These are phyloP conservation scores for Myathropa florea DNA, from an alignment of 2,888 invertebrate species.

Conservation along the genomic window DNA sequence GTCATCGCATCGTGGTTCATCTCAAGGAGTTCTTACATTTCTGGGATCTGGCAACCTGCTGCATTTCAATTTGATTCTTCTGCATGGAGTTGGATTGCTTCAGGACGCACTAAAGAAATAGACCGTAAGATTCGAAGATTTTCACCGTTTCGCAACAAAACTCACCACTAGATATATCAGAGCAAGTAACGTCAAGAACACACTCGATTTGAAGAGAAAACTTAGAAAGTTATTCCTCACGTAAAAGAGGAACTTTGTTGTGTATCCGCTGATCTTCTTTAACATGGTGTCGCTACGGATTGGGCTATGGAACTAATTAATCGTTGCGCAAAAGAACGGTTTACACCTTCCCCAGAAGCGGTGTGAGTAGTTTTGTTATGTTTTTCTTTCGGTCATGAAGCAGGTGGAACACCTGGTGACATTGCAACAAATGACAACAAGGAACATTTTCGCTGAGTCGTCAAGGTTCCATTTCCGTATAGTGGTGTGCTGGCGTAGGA, in stretches of 20 bases:
- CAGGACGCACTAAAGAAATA: constrained; percentile 34
- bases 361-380: not conserved
- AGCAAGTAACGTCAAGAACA: constrained; percentile 43
- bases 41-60: constrained; percentile 47
- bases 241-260: constrained; percentile 46
- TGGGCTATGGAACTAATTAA: constrained; percentile 48
- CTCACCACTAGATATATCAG: constrained; percentile 58
- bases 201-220: constrained; percentile 43
- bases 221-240: constrained; percentile 53
- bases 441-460: constrained; percentile 25
- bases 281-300: constrained; percentile 47
- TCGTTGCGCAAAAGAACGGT: not conserved
- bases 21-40: constrained; percentile 30
- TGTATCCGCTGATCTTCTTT: constrained; percentile 45
- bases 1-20: not conserved
- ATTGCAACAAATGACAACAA: not conserved
- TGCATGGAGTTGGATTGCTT: constrained; percentile 16
- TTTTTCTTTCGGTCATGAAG: constrained; percentile 5
- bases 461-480: constrained; percentile 14
- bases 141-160: not conserved
- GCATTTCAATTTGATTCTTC: not conserved
- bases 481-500: not conserved
- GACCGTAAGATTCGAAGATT: not conserved
- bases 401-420: constrained; percentile 41
- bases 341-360: constrained; percentile 8